Conservation (phyloP, 2,888 invertebrate species). For the Aphodius sticticus region DNA sequence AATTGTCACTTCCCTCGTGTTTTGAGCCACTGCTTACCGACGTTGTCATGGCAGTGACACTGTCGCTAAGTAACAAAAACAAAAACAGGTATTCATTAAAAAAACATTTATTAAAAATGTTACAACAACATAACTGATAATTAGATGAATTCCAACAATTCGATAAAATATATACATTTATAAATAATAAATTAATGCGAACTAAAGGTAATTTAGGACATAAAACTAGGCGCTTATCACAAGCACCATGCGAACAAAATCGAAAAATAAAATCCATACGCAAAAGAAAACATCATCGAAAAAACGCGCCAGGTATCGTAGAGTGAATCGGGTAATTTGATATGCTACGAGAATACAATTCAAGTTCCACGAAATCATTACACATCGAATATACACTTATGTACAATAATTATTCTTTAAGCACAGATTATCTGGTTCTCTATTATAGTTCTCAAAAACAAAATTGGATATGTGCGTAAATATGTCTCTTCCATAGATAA, state of each 20-base stretch:
- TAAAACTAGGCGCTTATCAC: conserved; percentile 8
- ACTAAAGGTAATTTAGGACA: conserved; percentile 18
- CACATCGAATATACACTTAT: background rate
- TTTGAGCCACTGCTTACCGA: no score
- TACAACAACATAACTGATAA: conserved; percentile 24
- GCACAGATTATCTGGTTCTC: background rate
- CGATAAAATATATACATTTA: conserved; percentile 22
- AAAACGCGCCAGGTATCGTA: background rate
- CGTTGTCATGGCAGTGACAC: no score
- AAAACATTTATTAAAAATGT: conserved; percentile 26
- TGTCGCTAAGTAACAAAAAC: background rate
- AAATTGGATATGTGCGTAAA: background rate
- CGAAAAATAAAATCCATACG: conserved; percentile 8
- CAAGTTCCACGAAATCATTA: background rate
- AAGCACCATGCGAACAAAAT: conserved; percentile 15
- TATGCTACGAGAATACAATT: background rate
- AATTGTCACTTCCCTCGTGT: no score
- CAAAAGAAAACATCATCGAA: background rate
- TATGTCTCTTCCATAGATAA: background rate
- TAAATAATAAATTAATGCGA: conserved; percentile 16
- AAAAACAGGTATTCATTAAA: background rate
- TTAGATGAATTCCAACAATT: conserved; percentile 17
- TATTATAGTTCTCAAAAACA: background rate
- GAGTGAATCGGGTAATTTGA: background rate
- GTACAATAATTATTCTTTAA: background rate